Evolutionary conservation across 1,140 invertebrate species (phyloP).

Genomic region (Dendrolimus punctatus): DNA sequence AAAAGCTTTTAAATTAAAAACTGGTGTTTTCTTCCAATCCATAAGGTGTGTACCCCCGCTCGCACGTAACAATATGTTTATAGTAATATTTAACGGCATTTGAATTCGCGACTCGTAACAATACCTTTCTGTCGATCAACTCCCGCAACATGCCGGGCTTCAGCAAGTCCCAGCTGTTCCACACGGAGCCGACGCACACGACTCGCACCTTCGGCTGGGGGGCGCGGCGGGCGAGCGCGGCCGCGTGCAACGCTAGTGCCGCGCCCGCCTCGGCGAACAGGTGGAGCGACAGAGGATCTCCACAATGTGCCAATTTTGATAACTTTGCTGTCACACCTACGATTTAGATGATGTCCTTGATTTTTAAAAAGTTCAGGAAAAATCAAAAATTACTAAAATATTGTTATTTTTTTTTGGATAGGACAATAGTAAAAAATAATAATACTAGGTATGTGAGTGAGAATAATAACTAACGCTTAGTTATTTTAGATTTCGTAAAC

Average conservation of each 20-base stretch:
- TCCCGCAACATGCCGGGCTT: slow-evolving; percentile 78
- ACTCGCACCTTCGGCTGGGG: slow-evolving; percentile 76
- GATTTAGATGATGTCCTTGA: no score
- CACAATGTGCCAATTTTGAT: slow-evolving; percentile 77
- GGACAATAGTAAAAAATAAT: no score
- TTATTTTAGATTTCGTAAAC: no score
- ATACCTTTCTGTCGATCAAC: slow-evolving; percentile 66
- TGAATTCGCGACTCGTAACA: slow-evolving; percentile 10
- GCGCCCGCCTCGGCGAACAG: slow-evolving; percentile 87
- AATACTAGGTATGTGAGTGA: no score
- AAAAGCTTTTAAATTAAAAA: no score
- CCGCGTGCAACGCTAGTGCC: slow-evolving; percentile 82
- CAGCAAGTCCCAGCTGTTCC: slow-evolving; percentile 92
- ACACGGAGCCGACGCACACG: slow-evolving; percentile 96
- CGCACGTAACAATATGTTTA: slow-evolving; percentile 4
- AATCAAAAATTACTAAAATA: no score
- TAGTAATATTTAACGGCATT: slow-evolving; percentile 1
- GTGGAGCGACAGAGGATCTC: slow-evolving; percentile 80
- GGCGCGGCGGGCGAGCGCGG: slow-evolving; percentile 76
- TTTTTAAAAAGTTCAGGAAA: no score
- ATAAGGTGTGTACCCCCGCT: no score
- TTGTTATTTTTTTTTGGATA: no score
- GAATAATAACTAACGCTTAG: no score
- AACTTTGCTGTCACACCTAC: slow-evolving; percentile 84
- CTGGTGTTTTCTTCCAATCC: no score